These are phyloP conservation scores for Yoshiicerus persimilis DNA, from an alignment of 1,140 invertebrate genomes.

Conservation along the genomic window DNA sequence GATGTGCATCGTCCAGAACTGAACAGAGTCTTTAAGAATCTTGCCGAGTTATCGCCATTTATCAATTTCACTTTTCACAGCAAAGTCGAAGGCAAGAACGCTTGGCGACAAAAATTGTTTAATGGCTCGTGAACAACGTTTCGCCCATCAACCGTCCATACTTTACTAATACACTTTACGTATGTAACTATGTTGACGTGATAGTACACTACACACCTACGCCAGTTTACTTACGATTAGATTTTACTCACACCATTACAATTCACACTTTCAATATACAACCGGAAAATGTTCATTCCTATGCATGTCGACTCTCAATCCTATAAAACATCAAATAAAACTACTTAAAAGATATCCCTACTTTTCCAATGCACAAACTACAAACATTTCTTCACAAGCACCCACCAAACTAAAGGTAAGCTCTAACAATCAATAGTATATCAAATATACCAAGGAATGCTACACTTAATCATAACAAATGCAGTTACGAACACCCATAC, in stretches of 20 bases:
- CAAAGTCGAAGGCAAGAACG: constrained; percentile 9
- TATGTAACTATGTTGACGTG: background rate
- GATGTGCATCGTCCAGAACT: constrained; percentile 7
- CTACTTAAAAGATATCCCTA: background rate
- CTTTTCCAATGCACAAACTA: background rate
- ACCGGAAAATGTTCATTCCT: background rate
- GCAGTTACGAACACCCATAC: background rate
- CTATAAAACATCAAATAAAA: background rate
- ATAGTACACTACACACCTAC: background rate
- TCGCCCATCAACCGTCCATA: background rate
- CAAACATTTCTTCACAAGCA: background rate
- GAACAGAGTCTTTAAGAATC: constrained; percentile 19
- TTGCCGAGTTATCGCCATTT: constrained; percentile 21
- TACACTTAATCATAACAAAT: no score
- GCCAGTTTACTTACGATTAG: background rate
- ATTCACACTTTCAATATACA: background rate
- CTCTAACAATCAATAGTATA: no score
- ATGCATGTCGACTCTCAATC: background rate
- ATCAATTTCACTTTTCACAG: constrained; percentile 10
- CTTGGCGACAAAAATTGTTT: constrained; percentile 20
- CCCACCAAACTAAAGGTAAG: background rate
- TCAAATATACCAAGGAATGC: background rate
- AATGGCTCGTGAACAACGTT: constrained; percentile 23
- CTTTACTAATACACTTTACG: background rate
- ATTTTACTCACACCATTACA: background rate